Conservation (phyloP, 2,888 invertebrate genomes). For the Parnassius mnemosyne region DNA sequence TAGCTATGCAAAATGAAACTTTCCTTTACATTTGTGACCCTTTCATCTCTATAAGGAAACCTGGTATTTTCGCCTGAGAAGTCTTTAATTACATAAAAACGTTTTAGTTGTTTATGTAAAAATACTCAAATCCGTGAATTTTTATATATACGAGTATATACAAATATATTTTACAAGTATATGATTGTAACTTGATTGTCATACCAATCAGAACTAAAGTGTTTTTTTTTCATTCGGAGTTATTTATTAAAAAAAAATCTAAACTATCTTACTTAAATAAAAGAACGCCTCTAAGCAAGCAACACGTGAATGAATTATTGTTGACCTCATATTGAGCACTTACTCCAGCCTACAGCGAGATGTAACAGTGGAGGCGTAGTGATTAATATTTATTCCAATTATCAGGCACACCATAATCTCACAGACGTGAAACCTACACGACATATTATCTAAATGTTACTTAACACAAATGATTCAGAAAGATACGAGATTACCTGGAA, state of each 20-base stretch:
- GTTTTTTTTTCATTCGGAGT: too few species aligned
- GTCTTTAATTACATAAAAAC: too few species aligned
- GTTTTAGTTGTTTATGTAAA: too few species aligned
- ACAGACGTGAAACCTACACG: slow-evolving; percentile 19
- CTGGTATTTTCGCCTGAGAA: too few species aligned
- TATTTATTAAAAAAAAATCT: neutral
- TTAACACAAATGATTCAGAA: slow-evolving; percentile 6
- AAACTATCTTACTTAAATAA: slow-evolving; percentile 2
- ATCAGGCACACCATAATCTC: slow-evolving; percentile 11
- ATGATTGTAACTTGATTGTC: too few species aligned
- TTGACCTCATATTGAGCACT: slow-evolving; percentile 13
- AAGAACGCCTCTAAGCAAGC: slow-evolving; percentile 18
- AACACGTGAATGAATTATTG: slow-evolving; percentile 17
- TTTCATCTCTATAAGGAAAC: too few species aligned
- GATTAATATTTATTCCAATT: slow-evolving; percentile 26
- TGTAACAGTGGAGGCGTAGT: slow-evolving; percentile 18
- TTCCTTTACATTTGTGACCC: too few species aligned
- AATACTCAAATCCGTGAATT: too few species aligned
- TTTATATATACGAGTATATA: too few species aligned
- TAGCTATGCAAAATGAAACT: too few species aligned
- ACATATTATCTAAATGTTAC: slow-evolving; percentile 13
- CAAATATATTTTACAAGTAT: too few species aligned
- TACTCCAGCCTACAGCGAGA: slow-evolving; percentile 16
- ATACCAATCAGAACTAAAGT: too few species aligned
- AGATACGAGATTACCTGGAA: slow-evolving; percentile 7